phyloP scores from a whole-genome alignment of 1,140 invertebrate genomes.

The Diabrotica undecimpunctata region DNA sequence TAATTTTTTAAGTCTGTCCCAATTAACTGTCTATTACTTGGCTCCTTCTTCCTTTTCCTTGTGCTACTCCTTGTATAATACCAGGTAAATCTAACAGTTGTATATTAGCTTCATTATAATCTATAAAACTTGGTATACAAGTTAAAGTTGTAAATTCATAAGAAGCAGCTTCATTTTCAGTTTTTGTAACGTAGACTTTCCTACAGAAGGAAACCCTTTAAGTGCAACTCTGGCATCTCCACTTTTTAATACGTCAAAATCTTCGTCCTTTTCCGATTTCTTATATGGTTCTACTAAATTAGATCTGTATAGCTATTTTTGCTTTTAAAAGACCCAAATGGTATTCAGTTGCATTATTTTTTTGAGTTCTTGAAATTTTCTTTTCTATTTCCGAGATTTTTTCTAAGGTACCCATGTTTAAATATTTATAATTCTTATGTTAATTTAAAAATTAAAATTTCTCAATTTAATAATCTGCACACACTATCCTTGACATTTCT shows the following conservation, averaged over 20 bases:
- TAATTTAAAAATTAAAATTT: background rate
- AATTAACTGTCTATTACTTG: too few species aligned
- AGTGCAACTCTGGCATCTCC: constrained; percentile 98
- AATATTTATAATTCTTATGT: background rate
- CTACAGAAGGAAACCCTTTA: constrained; percentile 96
- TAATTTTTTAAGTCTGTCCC: too few species aligned
- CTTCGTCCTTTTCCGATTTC: constrained; percentile 96
- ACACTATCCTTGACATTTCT: background rate
- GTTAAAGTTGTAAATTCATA: constrained; percentile 99
- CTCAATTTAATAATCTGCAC: background rate
- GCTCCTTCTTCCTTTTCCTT: constrained; percentile 87
- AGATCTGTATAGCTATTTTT: constrained; percentile 95
- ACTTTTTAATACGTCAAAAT: constrained; percentile 99
- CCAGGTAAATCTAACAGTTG: constrained; percentile 96
- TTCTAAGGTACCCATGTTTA: constrained; percentile 90
- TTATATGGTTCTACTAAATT: constrained; percentile 94
- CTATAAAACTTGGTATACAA: constrained; percentile 98
- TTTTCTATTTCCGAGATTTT: constrained; percentile 98
- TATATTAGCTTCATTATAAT: constrained; percentile 98
- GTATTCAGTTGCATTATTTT: constrained; percentile 99
- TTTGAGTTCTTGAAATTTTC: constrained; percentile 97
- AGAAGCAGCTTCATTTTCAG: constrained; percentile 91
- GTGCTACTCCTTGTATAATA: constrained; percentile 94
- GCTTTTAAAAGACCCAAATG: constrained; percentile 98
- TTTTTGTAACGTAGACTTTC: constrained; percentile 90